phyloP scores from a whole-genome alignment of 2,888 invertebrate genomes.

The Cephus runcator region DNA sequence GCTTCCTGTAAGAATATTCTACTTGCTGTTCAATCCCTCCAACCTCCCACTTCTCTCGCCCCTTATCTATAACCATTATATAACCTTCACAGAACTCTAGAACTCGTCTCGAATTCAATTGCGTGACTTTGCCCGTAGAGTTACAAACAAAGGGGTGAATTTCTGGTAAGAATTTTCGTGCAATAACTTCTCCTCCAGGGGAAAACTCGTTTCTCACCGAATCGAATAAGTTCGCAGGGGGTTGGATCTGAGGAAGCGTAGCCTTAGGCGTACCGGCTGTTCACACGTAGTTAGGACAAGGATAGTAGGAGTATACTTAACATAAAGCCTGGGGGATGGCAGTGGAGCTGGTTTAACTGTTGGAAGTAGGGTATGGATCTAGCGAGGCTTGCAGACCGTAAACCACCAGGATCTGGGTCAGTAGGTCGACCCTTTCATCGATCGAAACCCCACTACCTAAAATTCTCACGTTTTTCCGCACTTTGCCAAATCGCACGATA shows the following conservation, averaged over 20 bases:
- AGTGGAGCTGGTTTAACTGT: neutral
- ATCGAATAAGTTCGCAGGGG: slow-evolving; percentile 1
- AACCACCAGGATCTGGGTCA: slow-evolving; percentile 44
- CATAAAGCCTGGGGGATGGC: neutral
- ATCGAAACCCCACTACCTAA: slow-evolving; percentile 43
- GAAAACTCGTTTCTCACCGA: slow-evolving; percentile 1
- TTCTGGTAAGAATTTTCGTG: neutral
- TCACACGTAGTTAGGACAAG: neutral
- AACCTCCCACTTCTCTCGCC: neutral
- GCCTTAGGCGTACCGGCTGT: neutral
- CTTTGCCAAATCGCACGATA: slow-evolving; percentile 15
- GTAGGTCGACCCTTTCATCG: slow-evolving; percentile 51
- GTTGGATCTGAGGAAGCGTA: neutral
- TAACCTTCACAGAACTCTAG: neutral
- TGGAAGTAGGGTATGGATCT: slow-evolving; percentile 23
- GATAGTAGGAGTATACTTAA: neutral
- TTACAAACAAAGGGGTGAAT: neutral
- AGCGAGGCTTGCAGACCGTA: slow-evolving; percentile 37
- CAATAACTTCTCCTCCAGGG: neutral
- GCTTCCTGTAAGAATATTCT: neutral
- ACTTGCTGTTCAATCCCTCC: neutral
- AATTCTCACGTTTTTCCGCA: slow-evolving; percentile 30
- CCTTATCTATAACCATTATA: neutral
- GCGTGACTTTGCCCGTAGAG: neutral
- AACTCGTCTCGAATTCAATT: neutral